A percentile compares a stretch with the other conserved stretches of the same genome.
These are phyloP conservation scores for Sphaerophoria rueppellii DNA, from an alignment of 2,888 invertebrate species.

Conservation along the genomic window DNA sequence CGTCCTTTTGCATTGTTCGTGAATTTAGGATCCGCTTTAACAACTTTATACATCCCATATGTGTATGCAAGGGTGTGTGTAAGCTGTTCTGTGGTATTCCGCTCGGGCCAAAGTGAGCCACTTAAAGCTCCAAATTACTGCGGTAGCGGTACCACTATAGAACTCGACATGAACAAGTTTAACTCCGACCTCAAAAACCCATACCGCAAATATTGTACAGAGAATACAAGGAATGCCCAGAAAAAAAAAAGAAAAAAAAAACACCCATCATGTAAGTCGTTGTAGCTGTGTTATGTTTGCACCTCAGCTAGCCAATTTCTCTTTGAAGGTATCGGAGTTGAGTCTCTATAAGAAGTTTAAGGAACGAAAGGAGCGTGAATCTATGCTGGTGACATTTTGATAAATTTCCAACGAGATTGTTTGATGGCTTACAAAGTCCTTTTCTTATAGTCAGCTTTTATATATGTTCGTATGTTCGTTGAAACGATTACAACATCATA, in stretches of 20 bases:
- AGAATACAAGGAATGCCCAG: background rate
- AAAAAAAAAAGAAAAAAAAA: background rate
- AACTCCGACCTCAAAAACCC: background rate
- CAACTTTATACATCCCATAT: constrained; percentile 12
- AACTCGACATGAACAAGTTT: constrained; percentile 51
- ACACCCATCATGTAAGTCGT: background rate
- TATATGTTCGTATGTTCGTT: background rate
- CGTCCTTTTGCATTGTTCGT: background rate
- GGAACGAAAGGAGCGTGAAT: constrained; percentile 47
- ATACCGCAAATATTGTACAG: background rate
- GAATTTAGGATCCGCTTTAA: constrained; percentile 8
- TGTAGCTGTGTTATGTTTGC: constrained; percentile 12
- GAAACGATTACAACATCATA: background rate
- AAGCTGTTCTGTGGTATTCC: constrained; percentile 24
- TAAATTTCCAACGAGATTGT: constrained; percentile 60
- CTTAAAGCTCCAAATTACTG: constrained; percentile 58
- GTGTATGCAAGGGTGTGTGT: background rate
- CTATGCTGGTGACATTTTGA: constrained; percentile 72
- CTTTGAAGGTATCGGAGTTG: background rate
- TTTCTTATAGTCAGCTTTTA: background rate
- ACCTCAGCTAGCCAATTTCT: constrained; percentile 20
- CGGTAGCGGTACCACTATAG: constrained; percentile 45
- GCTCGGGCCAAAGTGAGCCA: constrained; percentile 33
- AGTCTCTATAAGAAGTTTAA: background rate
- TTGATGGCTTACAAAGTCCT: constrained; percentile 62